Conservation (phyloP, 2,888 invertebrate genomes). For the Eugnorisma glareosa region DNA sequence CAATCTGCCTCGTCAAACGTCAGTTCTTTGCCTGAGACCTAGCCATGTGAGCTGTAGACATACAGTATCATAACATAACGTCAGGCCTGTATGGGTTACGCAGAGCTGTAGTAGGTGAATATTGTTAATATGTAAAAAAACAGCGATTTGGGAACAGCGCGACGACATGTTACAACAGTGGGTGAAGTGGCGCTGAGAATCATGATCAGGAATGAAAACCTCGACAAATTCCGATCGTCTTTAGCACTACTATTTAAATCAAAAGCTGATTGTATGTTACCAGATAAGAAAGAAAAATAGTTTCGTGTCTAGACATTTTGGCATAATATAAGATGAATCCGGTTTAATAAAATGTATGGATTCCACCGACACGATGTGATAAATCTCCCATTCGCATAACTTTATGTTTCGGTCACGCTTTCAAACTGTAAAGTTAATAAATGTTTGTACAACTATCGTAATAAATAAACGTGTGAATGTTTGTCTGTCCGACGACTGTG, state of each 20-base stretch:
- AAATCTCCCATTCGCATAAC: constrained; percentile 53
- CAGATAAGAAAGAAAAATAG: constrained; percentile 18
- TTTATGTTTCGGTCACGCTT: constrained; percentile 51
- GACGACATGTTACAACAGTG: not conserved
- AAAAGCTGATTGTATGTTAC: not conserved
- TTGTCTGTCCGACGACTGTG: constrained; percentile 28
- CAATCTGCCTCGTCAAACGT: not conserved
- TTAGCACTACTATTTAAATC: not conserved
- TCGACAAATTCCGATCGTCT: not conserved
- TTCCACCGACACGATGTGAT: constrained; percentile 15
- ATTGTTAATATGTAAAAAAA: not conserved
- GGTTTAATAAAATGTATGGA: constrained; percentile 31
- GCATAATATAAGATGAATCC: constrained; percentile 11
- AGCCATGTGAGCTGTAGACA: not conserved
- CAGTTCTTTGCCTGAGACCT: not conserved
- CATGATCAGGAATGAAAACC: not conserved
- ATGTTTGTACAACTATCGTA: constrained; percentile 39
- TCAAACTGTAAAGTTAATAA: constrained; percentile 44
- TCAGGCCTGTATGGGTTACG: not conserved
- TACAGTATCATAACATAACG: too few species aligned
- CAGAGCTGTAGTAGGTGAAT: not conserved
- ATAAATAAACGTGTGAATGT: constrained; percentile 48
- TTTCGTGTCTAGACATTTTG: constrained; percentile 23
- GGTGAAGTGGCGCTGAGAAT: not conserved
- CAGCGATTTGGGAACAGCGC: not conserved